Conservation (phyloP, 2,113 vertebrate species). For the Sigmodon hispidus region DNA sequence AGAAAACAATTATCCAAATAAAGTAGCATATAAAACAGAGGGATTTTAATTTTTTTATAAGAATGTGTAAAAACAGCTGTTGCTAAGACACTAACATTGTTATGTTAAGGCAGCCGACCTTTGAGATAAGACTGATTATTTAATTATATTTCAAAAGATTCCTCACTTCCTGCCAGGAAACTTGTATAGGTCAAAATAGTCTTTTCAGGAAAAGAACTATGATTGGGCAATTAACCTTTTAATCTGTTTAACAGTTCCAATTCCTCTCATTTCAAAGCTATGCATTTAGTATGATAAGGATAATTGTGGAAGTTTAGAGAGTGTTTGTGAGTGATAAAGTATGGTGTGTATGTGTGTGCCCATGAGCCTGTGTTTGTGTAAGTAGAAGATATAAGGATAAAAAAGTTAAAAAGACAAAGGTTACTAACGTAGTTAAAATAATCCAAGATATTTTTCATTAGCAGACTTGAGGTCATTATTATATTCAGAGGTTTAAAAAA, state of each 20-base stretch:
- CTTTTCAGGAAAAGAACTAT: conserved; percentile 61
- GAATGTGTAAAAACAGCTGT: background rate
- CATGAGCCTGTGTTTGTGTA: background rate
- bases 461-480: conserved; percentile 23
- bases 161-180: conserved; percentile 10
- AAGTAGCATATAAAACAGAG: background rate
- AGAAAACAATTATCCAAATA: conserved; percentile 47
- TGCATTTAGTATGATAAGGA: background rate
- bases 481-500: background rate
- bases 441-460: background rate
- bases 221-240: conserved; percentile 70
- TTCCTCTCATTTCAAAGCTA: conserved; percentile 53
- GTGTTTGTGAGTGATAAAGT: background rate
- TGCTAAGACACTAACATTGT: conserved; percentile 62
- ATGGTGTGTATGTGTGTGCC: background rate
- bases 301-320: background rate
- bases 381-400: background rate
- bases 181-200: conserved; percentile 59
- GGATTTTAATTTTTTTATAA: background rate
- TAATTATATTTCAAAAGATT: conserved; percentile 60
- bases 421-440: background rate
- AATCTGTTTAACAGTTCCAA: conserved; percentile 66
- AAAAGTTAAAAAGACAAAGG: background rate
- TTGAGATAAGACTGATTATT: conserved; percentile 59
- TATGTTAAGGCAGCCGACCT: conserved; percentile 47